These are phyloP conservation scores for Cerceris ruficornis DNA, from an alignment of 2,888 invertebrate genomes.

Conservation along the genomic window DNA sequence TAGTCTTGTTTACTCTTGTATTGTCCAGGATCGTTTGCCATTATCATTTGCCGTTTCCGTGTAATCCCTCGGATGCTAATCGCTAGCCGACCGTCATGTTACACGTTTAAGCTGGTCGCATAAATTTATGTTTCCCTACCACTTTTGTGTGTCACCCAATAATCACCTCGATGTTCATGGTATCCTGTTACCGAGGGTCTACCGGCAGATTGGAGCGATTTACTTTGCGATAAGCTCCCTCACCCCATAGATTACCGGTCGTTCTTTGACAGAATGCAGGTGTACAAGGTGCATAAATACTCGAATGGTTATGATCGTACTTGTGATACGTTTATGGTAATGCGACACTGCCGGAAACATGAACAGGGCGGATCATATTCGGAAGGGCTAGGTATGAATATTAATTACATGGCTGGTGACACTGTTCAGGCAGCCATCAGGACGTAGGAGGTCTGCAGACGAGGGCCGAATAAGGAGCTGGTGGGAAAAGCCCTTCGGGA, in stretches of 20 bases:
- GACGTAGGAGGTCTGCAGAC: conserved; percentile 70
- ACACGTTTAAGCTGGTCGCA: conserved; percentile 21
- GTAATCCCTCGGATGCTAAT: not conserved
- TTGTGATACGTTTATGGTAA: not conserved
- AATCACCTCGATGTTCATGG: conserved; percentile 71
- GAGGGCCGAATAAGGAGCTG: conserved; percentile 61
- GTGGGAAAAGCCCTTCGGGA: conserved; percentile 37
- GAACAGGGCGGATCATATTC: conserved; percentile 51
- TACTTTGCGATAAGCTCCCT: conserved; percentile 17
- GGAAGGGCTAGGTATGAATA: conserved; percentile 76
- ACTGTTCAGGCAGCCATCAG: conserved; percentile 75
- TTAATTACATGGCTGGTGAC: conserved; percentile 81
- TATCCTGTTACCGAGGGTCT: conserved; percentile 73
- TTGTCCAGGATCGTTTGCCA: conserved; percentile 71
- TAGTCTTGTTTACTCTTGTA: conserved; percentile 80
- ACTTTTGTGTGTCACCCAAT: conserved; percentile 81
- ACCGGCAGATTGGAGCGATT: conserved; percentile 73
- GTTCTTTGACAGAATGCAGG: not conserved
- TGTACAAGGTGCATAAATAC: too few species aligned
- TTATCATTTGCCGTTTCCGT: not conserved
- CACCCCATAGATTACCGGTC: not conserved
- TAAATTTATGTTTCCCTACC: conserved; percentile 79
- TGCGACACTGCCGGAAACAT: conserved; percentile 1
- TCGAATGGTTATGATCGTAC: not conserved
- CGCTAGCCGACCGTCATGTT: not conserved